Conservation (phyloP, 2,797 vertebrate genomes). For the Gymnoscopelus microlampas region DNA sequence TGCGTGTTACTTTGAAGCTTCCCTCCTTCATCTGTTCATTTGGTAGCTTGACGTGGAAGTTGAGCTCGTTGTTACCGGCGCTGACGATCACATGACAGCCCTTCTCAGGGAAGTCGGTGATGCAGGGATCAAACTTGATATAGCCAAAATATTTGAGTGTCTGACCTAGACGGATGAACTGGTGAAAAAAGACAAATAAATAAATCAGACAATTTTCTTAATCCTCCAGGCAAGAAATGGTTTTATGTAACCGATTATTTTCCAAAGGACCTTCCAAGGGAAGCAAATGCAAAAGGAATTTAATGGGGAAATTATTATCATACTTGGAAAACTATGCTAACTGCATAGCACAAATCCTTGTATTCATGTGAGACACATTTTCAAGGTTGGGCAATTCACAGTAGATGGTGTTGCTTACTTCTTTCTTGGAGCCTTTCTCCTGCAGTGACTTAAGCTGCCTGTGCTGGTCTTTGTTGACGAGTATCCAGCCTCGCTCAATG, state of each 20-base stretch:
- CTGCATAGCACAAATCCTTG: constrained; percentile 27
- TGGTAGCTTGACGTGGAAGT: constrained; percentile 96
- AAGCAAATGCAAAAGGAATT: background rate
- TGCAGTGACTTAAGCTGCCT: constrained; percentile 97
- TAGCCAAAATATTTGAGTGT: constrained; percentile 97
- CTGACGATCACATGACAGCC: constrained; percentile 96
- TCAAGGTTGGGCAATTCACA: background rate
- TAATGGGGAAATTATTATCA: constrained; percentile 42
- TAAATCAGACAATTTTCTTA: constrained; percentile 1
- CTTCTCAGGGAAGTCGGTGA: constrained; percentile 97
- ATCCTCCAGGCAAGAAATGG: constrained; percentile 13
- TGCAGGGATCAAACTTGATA: constrained; percentile 95
- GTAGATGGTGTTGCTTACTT: constrained; percentile 80
- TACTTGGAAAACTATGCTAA: constrained; percentile 42
- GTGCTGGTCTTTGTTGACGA: constrained; percentile 97
- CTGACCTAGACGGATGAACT: constrained; percentile 95
- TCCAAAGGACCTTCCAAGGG: background rate
- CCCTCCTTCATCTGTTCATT: constrained; percentile 96
- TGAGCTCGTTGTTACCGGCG: constrained; percentile 97
- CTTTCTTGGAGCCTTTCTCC: constrained; percentile 98
- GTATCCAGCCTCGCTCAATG: constrained; percentile 95
- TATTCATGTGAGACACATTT: constrained; percentile 4
- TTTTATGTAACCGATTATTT: constrained; percentile 12
- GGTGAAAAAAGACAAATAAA: background rate
- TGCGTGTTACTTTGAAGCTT: constrained; percentile 98